Evolutionary conservation across 2,888 invertebrate genomes (phyloP).

Genomic region (Epirrhoe alternata): DNA sequence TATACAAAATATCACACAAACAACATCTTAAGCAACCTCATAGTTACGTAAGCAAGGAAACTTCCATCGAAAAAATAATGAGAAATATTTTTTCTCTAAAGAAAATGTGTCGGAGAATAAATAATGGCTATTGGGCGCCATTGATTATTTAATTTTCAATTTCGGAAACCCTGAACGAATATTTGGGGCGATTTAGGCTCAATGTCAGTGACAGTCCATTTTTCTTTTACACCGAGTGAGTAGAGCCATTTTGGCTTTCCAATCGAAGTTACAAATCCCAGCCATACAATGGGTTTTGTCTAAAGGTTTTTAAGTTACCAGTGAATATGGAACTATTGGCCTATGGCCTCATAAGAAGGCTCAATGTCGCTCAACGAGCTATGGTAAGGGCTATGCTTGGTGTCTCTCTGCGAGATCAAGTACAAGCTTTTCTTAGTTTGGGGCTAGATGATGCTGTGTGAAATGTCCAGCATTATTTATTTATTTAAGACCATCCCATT

Average conservation of each 20-base stretch:
- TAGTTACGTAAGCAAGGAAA: not conserved
- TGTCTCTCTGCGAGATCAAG: too few relatives aligned
- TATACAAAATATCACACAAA: not conserved
- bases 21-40: not conserved
- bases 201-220: not conserved
- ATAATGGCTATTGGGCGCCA: conserved; percentile 16
- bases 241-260: not conserved
- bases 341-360: too few relatives aligned
- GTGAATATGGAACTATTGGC: too few relatives aligned
- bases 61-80: conserved; percentile 21
- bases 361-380: too few relatives aligned
- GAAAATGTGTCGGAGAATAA: conserved; percentile 20
- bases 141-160: conserved; percentile 20
- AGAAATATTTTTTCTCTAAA: conserved; percentile 18
- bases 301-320: too few relatives aligned
- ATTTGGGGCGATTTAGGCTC: not conserved
- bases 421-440: too few relatives aligned
- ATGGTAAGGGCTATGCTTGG: too few relatives aligned
- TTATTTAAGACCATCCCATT: too few relatives aligned
- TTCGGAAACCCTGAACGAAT: not conserved
- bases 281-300: too few relatives aligned
- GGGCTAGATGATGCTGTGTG: too few relatives aligned
- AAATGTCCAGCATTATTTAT: too few relatives aligned
- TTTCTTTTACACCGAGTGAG: not conserved
- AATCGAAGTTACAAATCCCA: not conserved